phyloP scores from a whole-genome alignment of 1,140 invertebrate species.

The Neotoxoptera formosana region DNA sequence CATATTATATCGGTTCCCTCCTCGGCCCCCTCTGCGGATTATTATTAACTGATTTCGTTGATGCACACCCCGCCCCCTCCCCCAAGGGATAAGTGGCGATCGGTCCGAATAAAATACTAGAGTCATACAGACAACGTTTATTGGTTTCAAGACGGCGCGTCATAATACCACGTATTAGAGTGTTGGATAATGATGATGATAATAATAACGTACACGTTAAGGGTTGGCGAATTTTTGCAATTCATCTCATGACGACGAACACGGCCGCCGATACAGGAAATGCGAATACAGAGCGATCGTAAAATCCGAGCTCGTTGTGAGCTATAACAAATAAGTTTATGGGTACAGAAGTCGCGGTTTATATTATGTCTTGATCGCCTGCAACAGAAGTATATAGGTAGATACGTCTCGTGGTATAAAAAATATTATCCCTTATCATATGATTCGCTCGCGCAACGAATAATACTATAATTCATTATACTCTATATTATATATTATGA shows the following conservation, averaged over 20 bases:
- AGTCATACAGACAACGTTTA: conserved; percentile 54
- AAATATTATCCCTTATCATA: no score
- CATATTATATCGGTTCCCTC: conserved; percentile 13
- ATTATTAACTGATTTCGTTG: conserved; percentile 55
- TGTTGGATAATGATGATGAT: not conserved
- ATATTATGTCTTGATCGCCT: not conserved
- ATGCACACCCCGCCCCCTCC: not conserved
- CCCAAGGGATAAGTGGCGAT: conserved; percentile 43
- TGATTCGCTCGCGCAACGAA: no score
- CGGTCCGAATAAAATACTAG: conserved; percentile 23
- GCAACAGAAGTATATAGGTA: no score
- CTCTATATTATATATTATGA: no score
- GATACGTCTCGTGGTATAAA: no score
- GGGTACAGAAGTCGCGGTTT: not conserved
- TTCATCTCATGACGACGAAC: not conserved
- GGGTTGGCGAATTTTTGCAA: conserved; percentile 19
- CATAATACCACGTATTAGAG: conserved; percentile 25
- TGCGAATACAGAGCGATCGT: conserved; percentile 4
- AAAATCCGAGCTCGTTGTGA: not conserved
- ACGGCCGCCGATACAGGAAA: not conserved
- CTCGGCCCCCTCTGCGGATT: conserved; percentile 7
- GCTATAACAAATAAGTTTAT: not conserved
- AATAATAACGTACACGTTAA: not conserved
- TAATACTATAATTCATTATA: no score
- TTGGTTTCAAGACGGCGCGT: conserved; percentile 44